phyloP scores from a whole-genome alignment of 2,113 vertebrate genomes.

The Clarias batrachus region DNA sequence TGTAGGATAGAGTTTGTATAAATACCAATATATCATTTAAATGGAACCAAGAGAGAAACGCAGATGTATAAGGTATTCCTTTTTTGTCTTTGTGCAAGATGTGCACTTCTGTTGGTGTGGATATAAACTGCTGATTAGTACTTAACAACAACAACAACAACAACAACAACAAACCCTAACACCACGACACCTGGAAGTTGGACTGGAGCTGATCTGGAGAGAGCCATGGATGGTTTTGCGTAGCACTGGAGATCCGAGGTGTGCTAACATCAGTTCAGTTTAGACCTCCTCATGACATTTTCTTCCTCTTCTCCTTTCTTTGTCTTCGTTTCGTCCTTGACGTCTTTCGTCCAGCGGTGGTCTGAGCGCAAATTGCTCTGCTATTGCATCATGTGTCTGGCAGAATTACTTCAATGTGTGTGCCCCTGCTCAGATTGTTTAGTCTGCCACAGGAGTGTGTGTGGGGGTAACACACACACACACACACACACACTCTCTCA shows the following conservation, averaged over 20 bases:
- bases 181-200: background rate
- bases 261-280: constrained; percentile 10
- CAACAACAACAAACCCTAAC: too few species aligned
- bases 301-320: background rate
- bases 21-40: background rate
- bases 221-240: background rate
- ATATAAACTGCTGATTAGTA: background rate
- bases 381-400: constrained; percentile 74
- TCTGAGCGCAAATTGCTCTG: constrained; percentile 63
- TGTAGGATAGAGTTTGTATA: background rate
- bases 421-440: constrained; percentile 67
- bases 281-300: constrained; percentile 10
- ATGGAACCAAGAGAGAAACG: background rate
- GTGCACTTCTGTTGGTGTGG: background rate
- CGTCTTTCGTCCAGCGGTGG: constrained; percentile 10
- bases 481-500: constrained; percentile 23
- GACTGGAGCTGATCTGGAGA: background rate
- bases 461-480: constrained; percentile 38
- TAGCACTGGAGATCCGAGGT: background rate
- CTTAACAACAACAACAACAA: background rate
- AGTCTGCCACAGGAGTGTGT: constrained; percentile 64
- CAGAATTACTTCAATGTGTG: constrained; percentile 73
- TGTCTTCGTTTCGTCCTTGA: background rate
- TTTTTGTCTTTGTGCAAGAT: background rate
- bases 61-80: background rate